These are phyloP conservation scores for Zosterops borbonicus DNA, from an alignment of 2,113 vertebrate genomes.

Conservation along the genomic window DNA sequence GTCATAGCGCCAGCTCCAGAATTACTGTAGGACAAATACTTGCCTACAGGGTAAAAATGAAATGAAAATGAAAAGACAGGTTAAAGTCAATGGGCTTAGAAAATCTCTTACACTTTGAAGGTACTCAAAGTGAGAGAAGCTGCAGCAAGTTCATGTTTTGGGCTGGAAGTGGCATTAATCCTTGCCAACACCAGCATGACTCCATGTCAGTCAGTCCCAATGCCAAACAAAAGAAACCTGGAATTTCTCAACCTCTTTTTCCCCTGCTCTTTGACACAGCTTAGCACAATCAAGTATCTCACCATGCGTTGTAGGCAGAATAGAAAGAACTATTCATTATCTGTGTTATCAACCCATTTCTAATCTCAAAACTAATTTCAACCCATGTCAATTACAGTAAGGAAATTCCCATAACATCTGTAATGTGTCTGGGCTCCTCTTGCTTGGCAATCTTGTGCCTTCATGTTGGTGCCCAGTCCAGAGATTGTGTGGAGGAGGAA, in stretches of 20 bases:
- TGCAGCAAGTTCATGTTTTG: neutral
- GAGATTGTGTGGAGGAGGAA: neutral
- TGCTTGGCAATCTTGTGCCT: neutral
- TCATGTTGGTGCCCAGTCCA: neutral
- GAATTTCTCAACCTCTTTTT: neutral
- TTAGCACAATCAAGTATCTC: neutral
- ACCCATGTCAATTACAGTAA: neutral
- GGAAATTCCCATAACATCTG: neutral
- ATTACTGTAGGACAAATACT: neutral
- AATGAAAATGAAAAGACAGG: neutral
- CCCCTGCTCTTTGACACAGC: neutral
- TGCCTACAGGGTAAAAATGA: neutral
- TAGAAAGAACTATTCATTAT: neutral
- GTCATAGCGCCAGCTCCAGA: neutral
- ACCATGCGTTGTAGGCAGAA: neutral
- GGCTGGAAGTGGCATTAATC: neutral
- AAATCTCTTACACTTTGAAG: conserved; percentile 3
- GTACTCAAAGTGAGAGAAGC: neutral
- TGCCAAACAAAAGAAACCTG: neutral
- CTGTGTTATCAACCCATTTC: neutral
- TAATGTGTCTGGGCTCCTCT: neutral
- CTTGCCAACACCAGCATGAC: neutral
- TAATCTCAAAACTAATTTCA: neutral
- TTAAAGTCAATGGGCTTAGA: neutral
- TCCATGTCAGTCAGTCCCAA: neutral